Percentiles rank a stretch among this genome's conserved stretches.
Evolutionary conservation across 1,140 invertebrate genomes (phyloP).

Genomic region (Dendrolimus kikuchii): DNA sequence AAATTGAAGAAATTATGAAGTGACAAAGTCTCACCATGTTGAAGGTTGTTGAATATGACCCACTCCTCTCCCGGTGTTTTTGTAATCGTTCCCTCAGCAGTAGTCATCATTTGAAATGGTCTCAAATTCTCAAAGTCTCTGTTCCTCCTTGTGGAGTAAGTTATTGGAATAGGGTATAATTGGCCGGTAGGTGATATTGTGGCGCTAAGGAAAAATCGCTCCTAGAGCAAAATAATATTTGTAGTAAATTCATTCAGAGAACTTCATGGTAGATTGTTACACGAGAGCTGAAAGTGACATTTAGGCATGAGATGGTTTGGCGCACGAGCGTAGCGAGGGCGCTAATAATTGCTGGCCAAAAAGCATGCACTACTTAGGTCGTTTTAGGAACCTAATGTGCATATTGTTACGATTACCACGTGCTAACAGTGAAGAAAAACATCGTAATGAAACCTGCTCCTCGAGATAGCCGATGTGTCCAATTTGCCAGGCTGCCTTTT

Average conservation of each 20-base stretch:
- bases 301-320: too few relatives aligned
- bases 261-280: too few relatives aligned
- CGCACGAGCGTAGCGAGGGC: too few relatives aligned
- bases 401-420: too few relatives aligned
- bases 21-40: conserved; percentile 70
- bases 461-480: too few relatives aligned
- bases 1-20: not conserved
- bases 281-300: too few relatives aligned
- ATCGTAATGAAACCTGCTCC: too few relatives aligned
- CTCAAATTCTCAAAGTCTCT: conserved; percentile 72
- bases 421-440: too few relatives aligned
- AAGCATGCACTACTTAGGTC: too few relatives aligned
- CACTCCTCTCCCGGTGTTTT: conserved; percentile 68
- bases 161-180: conserved; percentile 77
- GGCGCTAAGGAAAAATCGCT: conserved; percentile 48
- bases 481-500: too few relatives aligned
- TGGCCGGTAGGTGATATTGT: conserved; percentile 24
- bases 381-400: too few relatives aligned
- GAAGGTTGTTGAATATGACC: conserved; percentile 80
- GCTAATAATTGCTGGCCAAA: too few relatives aligned
- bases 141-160: conserved; percentile 64
- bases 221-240: conserved; percentile 30
- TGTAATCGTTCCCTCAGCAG: conserved; percentile 14
- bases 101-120: conserved; percentile 66
- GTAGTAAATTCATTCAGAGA: not conserved